Conservation (phyloP, 2,113 vertebrate genomes). For the Phocoena phocoena region DNA sequence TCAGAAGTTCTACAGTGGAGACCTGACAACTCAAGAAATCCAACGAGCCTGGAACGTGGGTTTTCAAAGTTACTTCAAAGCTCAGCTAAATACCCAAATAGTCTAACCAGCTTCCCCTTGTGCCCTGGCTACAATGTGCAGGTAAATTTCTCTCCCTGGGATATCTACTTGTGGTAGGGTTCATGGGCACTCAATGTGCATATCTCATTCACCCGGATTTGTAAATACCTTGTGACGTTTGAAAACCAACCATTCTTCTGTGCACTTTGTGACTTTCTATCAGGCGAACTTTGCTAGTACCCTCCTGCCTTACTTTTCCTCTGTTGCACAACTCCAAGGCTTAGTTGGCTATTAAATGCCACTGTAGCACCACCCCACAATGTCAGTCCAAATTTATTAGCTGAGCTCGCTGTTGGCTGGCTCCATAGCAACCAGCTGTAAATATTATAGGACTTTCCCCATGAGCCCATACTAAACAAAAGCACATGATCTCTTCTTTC, state of each 20-base stretch:
- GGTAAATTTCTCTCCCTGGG: conserved; percentile 32
- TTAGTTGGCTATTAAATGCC: not conserved
- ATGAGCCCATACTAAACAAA: conserved; percentile 24
- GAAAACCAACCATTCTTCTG: not conserved
- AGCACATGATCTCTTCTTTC: conserved; percentile 41
- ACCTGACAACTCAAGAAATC: not conserved
- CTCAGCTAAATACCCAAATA: not conserved
- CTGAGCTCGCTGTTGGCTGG: not conserved
- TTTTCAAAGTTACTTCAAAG: conserved; percentile 18
- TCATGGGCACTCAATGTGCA: not conserved
- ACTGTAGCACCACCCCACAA: not conserved
- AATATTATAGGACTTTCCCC: conserved; percentile 47
- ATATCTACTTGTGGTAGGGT: not conserved
- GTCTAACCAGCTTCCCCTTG: not conserved
- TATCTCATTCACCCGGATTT: not conserved
- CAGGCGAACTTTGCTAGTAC: not conserved
- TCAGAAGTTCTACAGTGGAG: not conserved
- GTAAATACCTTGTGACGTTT: not conserved
- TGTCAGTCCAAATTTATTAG: not conserved
- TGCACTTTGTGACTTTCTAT: not conserved
- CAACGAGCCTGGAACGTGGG: not conserved
- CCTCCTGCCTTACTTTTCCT: not conserved
- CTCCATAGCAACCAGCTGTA: conserved; percentile 61
- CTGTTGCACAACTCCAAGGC: not conserved
- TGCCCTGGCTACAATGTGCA: not conserved